phyloP scores from a whole-genome alignment of 2,113 vertebrate species.

The Prochilodus magdalenae region DNA sequence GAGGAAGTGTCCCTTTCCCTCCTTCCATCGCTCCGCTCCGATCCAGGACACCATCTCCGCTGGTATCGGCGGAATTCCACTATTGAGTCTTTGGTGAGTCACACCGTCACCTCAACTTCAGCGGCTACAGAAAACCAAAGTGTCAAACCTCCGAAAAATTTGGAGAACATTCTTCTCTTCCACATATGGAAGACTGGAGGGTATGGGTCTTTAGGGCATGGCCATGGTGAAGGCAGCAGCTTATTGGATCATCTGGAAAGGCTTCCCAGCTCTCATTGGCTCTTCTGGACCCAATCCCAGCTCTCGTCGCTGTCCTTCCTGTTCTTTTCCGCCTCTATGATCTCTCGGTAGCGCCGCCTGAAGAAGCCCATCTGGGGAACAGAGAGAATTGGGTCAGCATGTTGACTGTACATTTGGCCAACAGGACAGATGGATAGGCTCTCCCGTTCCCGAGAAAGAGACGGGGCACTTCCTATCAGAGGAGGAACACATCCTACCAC shows the following conservation, averaged over 20 bases:
- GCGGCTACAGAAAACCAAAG: conserved; percentile 77
- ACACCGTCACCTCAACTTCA: conserved; percentile 80
- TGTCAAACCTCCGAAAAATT: conserved; percentile 93
- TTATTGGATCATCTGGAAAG: conserved; percentile 76
- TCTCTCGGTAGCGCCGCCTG: conserved; percentile 95
- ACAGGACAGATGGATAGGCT: neutral
- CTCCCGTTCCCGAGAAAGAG: neutral
- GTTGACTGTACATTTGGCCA: neutral
- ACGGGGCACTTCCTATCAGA: neutral
- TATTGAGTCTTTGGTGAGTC: conserved; percentile 78
- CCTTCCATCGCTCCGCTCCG: conserved; percentile 71
- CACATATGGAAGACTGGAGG: conserved; percentile 99
- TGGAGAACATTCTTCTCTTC: conserved; percentile 98
- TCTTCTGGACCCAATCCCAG: conserved; percentile 98
- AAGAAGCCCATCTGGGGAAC: conserved; percentile 96
- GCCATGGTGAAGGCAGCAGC: conserved; percentile 68
- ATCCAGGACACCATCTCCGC: conserved; percentile 63
- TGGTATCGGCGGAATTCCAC: conserved; percentile 74
- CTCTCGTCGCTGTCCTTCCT: conserved; percentile 94
- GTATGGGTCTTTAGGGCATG: conserved; percentile 77
- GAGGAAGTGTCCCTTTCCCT: conserved; percentile 77
- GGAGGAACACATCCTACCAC: neutral
- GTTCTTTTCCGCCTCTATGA: conserved; percentile 96
- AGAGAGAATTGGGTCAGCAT: conserved; percentile 24
- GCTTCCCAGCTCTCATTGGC: conserved; percentile 79